Evolutionary conservation across 2,113 vertebrate species (phyloP).

Genomic region (Anolis carolinensis): DNA sequence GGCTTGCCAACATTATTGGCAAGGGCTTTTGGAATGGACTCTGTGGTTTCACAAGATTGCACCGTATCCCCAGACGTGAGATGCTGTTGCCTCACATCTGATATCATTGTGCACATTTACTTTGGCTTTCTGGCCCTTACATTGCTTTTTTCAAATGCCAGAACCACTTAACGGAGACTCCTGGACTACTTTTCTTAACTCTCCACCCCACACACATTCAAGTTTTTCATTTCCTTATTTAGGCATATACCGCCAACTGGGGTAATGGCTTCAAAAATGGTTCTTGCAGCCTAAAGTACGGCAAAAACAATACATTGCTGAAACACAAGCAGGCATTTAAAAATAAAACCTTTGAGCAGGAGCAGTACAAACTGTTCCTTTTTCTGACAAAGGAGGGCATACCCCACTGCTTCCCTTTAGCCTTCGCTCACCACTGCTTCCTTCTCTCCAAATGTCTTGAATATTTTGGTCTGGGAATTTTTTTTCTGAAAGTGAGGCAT

Average conservation of each 20-base stretch:
- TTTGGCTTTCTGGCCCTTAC: conserved; percentile 67
- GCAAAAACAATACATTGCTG: conserved; percentile 5
- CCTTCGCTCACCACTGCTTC: background rate
- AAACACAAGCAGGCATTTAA: conserved; percentile 35
- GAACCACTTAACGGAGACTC: conserved; percentile 69
- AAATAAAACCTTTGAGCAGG: conserved; percentile 7
- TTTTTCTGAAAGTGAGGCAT: background rate
- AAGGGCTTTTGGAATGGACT: background rate
- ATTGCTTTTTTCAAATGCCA: conserved; percentile 66
- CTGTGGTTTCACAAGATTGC: conserved; percentile 59
- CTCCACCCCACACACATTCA: conserved; percentile 61
- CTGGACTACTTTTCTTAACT: conserved; percentile 72
- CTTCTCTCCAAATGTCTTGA: background rate
- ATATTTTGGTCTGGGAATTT: background rate
- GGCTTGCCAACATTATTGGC: conserved; percentile 55
- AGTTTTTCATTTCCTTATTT: conserved; percentile 69
- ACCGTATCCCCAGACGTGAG: conserved; percentile 66
- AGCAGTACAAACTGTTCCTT: background rate
- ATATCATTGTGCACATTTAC: conserved; percentile 70
- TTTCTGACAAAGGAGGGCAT: background rate
- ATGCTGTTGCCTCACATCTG: conserved; percentile 71
- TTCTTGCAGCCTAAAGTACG: conserved; percentile 51
- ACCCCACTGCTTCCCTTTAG: background rate
- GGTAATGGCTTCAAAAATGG: conserved; percentile 43
- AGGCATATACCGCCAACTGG: conserved; percentile 51